Conservation (phyloP, 2,113 vertebrate genomes). For the Solea solea region DNA sequence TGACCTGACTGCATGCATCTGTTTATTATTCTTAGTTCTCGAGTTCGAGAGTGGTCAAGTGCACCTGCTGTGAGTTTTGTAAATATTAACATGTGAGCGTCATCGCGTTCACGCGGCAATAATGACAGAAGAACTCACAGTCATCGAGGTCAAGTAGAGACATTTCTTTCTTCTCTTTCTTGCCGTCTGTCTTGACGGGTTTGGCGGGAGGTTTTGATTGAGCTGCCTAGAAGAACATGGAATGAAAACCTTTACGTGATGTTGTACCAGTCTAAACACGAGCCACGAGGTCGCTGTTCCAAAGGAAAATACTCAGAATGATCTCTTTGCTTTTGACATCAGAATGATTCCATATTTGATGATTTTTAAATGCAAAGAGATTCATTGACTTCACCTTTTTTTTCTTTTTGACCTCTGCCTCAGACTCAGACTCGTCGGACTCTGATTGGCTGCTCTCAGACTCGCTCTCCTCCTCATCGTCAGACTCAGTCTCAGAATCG, state of each 20-base stretch:
- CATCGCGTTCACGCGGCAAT: neutral
- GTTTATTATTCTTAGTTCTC: neutral
- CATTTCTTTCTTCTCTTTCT: constrained; percentile 88
- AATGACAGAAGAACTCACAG: constrained; percentile 82
- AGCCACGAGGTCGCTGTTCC: neutral
- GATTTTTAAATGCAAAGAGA: neutral
- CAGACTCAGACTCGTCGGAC: constrained; percentile 84
- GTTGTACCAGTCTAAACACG: neutral
- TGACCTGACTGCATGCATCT: neutral
- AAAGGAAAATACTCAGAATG: neutral
- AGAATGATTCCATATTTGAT: too few species aligned
- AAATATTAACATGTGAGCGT: neutral
- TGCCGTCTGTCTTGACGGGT: constrained; percentile 75
- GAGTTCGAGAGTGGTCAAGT: neutral
- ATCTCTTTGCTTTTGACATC: neutral
- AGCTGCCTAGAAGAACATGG: constrained; percentile 46
- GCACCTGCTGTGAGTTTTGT: neutral
- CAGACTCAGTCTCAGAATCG: constrained; percentile 82
- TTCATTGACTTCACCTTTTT: constrained; percentile 77
- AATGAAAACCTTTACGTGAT: neutral
- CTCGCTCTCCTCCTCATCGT: constrained; percentile 86
- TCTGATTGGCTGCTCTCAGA: constrained; percentile 90
- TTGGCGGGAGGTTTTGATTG: constrained; percentile 78
- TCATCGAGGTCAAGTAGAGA: constrained; percentile 96
- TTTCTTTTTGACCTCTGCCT: constrained; percentile 81